A percentile compares a stretch with the other conserved stretches of the same genome.
Evolutionary conservation across 1,140 invertebrate species (phyloP).

Genomic region (Pachypeltis micranthus): DNA sequence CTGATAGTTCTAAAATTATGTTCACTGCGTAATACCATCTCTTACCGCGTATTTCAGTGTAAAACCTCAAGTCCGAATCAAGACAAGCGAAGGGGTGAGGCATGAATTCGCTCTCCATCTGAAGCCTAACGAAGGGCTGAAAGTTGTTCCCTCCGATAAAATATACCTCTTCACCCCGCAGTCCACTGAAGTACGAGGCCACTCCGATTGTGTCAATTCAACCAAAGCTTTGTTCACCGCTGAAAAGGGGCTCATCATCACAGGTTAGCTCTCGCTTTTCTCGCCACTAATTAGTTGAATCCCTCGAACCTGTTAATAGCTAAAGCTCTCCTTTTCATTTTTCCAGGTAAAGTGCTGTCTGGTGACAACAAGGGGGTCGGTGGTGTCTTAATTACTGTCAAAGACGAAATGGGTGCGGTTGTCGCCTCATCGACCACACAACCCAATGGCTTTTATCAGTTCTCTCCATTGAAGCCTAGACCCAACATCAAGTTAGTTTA

Average conservation of each 20-base stretch:
- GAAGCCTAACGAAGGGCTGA: conserved; percentile 42
- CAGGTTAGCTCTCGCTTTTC: conserved; percentile 35
- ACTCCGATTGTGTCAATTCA: conserved; percentile 53
- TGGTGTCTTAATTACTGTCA: conserved; percentile 49
- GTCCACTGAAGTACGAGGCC: conserved; percentile 46
- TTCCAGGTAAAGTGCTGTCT: conserved; percentile 22
- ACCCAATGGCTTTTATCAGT: conserved; percentile 58
- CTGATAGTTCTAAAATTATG: too few species aligned
- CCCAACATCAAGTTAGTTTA: conserved; percentile 42
- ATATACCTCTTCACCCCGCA: conserved; percentile 60
- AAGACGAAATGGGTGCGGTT: conserved; percentile 34
- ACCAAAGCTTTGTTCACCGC: conserved; percentile 37
- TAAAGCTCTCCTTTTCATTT: too few species aligned
- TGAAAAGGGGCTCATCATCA: conserved; percentile 41
- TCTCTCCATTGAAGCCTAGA: conserved; percentile 59
- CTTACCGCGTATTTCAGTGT: not conserved
- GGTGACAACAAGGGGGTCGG: conserved; percentile 47
- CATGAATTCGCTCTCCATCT: conserved; percentile 35
- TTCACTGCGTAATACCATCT: too few species aligned
- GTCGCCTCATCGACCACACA: conserved; percentile 39
- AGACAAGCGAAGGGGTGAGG: not conserved
- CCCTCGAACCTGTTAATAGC: too few species aligned
- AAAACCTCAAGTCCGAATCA: not conserved
- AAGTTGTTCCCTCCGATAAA: conserved; percentile 48
- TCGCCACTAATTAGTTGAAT: too few species aligned